Percentiles rank a stretch among this genome's conserved stretches.
Evolutionary conservation across 2,113 vertebrate genomes (phyloP).

Genomic region (Hippocampus abdominalis): DNA sequence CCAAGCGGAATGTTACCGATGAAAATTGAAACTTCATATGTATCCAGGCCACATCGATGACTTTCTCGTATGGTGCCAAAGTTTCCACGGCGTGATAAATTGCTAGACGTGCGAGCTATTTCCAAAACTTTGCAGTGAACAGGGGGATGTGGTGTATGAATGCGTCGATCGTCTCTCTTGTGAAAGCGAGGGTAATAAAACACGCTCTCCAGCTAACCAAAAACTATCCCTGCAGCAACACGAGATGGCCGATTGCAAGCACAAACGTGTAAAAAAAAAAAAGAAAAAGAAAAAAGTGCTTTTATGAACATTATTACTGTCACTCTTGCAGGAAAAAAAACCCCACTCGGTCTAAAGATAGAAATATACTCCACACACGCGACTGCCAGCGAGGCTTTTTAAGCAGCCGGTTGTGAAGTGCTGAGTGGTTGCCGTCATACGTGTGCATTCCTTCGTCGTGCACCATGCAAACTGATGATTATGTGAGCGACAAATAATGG

Average conservation of each 20-base stretch:
- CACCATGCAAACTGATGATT: constrained; percentile 50
- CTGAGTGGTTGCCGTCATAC: constrained; percentile 27
- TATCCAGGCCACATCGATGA: constrained; percentile 3
- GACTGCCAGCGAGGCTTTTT: not conserved
- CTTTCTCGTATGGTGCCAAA: constrained; percentile 31
- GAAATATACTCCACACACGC: constrained; percentile 3
- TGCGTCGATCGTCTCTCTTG: constrained; percentile 70
- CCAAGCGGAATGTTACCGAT: not conserved
- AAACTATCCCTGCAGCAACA: constrained; percentile 67
- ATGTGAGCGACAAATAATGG: constrained; percentile 54
- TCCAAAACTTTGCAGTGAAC: constrained; percentile 40
- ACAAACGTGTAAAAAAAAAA: constrained; percentile 29
- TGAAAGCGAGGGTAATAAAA: constrained; percentile 67
- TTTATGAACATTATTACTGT: constrained; percentile 23
- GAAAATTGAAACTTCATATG: constrained; percentile 30
- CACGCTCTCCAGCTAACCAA: constrained; percentile 67
- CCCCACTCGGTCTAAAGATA: not conserved
- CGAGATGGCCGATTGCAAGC: constrained; percentile 22
- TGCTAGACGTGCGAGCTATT: constrained; percentile 45
- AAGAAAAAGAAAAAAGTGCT: constrained; percentile 2
- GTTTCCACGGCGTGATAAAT: constrained; percentile 42
- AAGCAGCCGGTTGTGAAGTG: not conserved
- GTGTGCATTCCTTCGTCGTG: constrained; percentile 41
- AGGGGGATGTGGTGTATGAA: constrained; percentile 64
- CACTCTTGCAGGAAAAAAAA: constrained; percentile 10